Base-by-base conservation (phyloP, 2,113 vertebrate genomes). In the Corynorhinus townsendii region DNA sequence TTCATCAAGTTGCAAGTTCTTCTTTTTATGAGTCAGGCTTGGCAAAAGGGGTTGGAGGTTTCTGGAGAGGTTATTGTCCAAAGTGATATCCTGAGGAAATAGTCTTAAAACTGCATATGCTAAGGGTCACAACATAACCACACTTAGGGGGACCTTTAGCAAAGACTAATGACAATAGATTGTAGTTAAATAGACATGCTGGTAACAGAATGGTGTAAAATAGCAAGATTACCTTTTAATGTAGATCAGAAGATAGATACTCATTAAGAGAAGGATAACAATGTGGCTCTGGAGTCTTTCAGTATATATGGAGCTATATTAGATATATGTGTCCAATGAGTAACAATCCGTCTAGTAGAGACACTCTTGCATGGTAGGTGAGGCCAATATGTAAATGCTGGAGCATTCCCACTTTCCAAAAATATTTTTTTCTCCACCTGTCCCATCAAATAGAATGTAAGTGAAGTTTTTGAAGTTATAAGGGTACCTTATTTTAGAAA, bases 21-120 rank as follows among this genome's bases (percentile, higher is more conserved):
- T 90, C 85, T 62, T 86, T 90, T 76, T 90, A 85, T 91, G 64
- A 96, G 69, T 86, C 90, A 89, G 64, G 7, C 68, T 94, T 95
- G 94, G 69, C 69, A 47, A 73, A 45, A 72, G 64, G 43, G 73
- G 89, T 94, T 96, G 80, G 80, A 94, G 71, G 64, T 92, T 91
- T 20, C 81, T 64, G 4, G 77, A 86, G 90, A 93, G 52, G 30
- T 97, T 96, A 95, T 95, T 95, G 86, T 91, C 86, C 91, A 89
- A 94, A 97, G 72, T 91, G 73, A 96, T 95, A 92, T 90, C 75
- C 79, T 92, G 54, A 96, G 86, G 96, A 96, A 96, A 89, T 94
- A 93, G 95, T 96, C 94, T 93, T 96, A 94, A 94, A 96, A 91
- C 82, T 66, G 47, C 14, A 83, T 82, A 88, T 90, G 69, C 73